phyloP scores from a whole-genome alignment of 2,888 invertebrate genomes.

The Trisateles emortualis region DNA sequence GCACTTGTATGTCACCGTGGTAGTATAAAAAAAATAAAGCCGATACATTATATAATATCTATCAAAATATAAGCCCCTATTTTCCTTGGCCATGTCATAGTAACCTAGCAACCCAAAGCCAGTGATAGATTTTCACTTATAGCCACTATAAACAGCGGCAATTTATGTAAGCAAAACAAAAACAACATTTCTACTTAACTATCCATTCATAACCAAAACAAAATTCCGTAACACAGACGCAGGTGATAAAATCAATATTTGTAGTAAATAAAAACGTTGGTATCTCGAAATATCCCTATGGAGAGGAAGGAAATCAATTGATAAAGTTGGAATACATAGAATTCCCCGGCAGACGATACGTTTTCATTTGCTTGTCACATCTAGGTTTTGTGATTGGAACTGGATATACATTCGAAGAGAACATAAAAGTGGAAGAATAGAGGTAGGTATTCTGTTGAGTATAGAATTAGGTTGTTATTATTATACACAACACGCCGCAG shows the following conservation, averaged over 20 bases:
- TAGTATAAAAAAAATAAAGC: too few relatives aligned
- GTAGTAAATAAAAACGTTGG: slow-evolving; percentile 56
- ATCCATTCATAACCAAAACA: background rate
- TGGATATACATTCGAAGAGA: slow-evolving; percentile 43
- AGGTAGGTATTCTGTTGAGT: slow-evolving; percentile 28
- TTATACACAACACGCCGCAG: too few relatives aligned
- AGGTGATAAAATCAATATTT: slow-evolving; percentile 53
- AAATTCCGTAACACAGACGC: slow-evolving; percentile 22
- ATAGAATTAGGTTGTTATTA: background rate
- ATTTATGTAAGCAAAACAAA: background rate
- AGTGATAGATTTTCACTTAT: too few relatives aligned
- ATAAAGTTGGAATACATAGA: slow-evolving; percentile 64
- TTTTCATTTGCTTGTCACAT: slow-evolving; percentile 71
- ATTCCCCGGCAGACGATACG: slow-evolving; percentile 64
- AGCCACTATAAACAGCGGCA: too few relatives aligned
- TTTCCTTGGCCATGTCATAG: too few relatives aligned
- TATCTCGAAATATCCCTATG: slow-evolving; percentile 48
- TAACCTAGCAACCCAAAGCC: too few relatives aligned
- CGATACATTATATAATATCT: too few relatives aligned
- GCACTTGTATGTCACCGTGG: too few relatives aligned
- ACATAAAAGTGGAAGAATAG: slow-evolving; percentile 25
- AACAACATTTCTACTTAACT: background rate
- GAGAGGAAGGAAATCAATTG: slow-evolving; percentile 71
- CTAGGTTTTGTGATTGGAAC: slow-evolving; percentile 55
- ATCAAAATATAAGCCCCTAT: too few relatives aligned